Conservation (phyloP, 2,797 vertebrate species). For the Diplodus puntazzo region DNA sequence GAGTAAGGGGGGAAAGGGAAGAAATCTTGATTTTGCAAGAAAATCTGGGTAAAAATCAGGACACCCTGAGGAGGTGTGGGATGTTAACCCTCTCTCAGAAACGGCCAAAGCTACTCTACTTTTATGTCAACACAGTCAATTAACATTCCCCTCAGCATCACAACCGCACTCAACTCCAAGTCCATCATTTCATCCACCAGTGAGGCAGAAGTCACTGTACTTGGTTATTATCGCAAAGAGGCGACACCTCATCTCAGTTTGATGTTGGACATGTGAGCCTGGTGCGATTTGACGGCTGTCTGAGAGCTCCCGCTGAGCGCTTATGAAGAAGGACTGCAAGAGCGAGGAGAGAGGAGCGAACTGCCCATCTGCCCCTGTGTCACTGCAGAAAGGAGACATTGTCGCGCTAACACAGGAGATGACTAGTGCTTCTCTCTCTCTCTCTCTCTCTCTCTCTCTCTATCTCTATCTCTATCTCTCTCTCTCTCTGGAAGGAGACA, state of each 20-base stretch:
- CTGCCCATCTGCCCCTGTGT: constrained; percentile 78
- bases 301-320: constrained; percentile 59
- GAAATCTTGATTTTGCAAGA: constrained; percentile 45
- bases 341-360: constrained; percentile 51
- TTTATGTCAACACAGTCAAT: constrained; percentile 61
- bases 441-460: constrained; percentile 2
- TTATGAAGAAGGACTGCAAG: constrained; percentile 60
- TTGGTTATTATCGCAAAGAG: constrained; percentile 44
- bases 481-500: constrained; percentile 15
- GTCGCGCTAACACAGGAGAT: constrained; percentile 60
- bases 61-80: constrained; percentile 60
- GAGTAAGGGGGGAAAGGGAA: not conserved
- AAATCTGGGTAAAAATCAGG: constrained; percentile 60
- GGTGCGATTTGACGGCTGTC: constrained; percentile 59
- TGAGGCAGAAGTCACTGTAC: constrained; percentile 58
- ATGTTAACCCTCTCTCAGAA: constrained; percentile 62
- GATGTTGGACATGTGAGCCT: constrained; percentile 56
- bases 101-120: constrained; percentile 76
- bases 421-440: constrained; percentile 46
- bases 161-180: constrained; percentile 41
- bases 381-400: constrained; percentile 61
- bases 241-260: constrained; percentile 64
- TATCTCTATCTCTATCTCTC: constrained; percentile 20
- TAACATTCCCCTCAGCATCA: constrained; percentile 47
- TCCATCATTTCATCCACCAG: constrained; percentile 46